Evolutionary conservation across 2,888 invertebrate species (phyloP).

Genomic region (Dryadula phaetusa): DNA sequence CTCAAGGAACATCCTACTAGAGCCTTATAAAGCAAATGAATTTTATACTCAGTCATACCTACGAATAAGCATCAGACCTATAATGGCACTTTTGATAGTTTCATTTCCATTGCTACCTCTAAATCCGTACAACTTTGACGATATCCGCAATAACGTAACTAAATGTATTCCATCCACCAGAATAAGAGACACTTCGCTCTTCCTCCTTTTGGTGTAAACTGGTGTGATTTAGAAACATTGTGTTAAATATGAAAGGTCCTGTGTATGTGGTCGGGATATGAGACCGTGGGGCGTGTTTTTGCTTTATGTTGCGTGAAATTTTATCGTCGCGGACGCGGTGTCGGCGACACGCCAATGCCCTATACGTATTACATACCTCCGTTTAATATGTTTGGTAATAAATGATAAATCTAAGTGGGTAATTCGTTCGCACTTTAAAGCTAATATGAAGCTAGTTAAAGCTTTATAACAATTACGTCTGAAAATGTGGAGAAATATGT

Average conservation of each 20-base stretch:
- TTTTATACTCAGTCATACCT: constrained; percentile 17
- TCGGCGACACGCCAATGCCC: constrained; percentile 52
- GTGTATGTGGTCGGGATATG: constrained; percentile 62
- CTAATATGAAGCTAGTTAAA: neutral
- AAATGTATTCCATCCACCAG: constrained; percentile 71
- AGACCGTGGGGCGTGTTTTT: constrained; percentile 81
- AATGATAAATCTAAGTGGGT: constrained; percentile 25
- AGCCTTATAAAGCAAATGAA: constrained; percentile 15
- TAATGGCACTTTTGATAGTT: constrained; percentile 66
- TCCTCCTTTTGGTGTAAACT: constrained; percentile 32
- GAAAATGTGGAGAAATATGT: neutral
- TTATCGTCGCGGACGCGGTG: constrained; percentile 72
- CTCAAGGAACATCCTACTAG: neutral
- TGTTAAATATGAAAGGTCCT: constrained; percentile 53
- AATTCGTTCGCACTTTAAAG: neutral
- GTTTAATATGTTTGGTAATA: constrained; percentile 33
- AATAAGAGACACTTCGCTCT: constrained; percentile 51
- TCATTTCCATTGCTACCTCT: constrained; percentile 71
- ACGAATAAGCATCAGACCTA: constrained; percentile 47
- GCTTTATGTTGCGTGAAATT: constrained; percentile 84
- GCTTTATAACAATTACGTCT: neutral
- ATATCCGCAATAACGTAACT: constrained; percentile 73
- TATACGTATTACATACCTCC: constrained; percentile 44
- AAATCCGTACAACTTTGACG: constrained; percentile 72
- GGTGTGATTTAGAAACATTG: constrained; percentile 32